Conservation (phyloP, 2,113 vertebrate genomes). For the Tenebrosternarchus preto region DNA sequence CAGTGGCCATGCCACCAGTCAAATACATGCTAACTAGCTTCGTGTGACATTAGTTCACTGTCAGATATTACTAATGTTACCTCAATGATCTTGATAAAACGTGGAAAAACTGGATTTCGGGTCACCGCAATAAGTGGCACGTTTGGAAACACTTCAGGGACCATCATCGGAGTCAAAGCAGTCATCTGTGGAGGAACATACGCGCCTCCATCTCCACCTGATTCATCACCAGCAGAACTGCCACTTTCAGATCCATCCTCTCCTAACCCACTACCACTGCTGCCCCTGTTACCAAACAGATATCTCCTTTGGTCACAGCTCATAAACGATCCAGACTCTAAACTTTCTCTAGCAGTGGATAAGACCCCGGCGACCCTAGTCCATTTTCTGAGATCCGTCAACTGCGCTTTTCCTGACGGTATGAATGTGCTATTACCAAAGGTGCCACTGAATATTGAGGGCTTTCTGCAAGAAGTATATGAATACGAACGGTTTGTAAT, state of each 20-base stretch:
- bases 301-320: slow-evolving; percentile 49
- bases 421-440: slow-evolving; percentile 3
- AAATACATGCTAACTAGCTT: no score
- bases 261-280: slow-evolving; percentile 67
- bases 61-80: slow-evolving; percentile 70
- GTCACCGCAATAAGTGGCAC: slow-evolving; percentile 90
- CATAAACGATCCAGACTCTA: background rate
- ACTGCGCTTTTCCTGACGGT: slow-evolving; percentile 45
- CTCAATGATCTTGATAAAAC: slow-evolving; percentile 98
- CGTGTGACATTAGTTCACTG: no score
- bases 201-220: slow-evolving; percentile 72
- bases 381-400: slow-evolving; percentile 54
- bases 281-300: slow-evolving; percentile 65
- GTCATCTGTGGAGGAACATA: slow-evolving; percentile 79
- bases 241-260: slow-evolving; percentile 71
- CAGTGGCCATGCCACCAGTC: no score
- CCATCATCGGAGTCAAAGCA: slow-evolving; percentile 88
- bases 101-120: slow-evolving; percentile 93
- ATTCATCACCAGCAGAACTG: slow-evolving; percentile 71
- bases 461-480: background rate
- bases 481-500: slow-evolving; percentile 43
- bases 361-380: slow-evolving; percentile 42
- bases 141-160: slow-evolving; percentile 92
- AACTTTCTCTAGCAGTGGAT: background rate
- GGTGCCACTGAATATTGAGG: slow-evolving; percentile 25